phyloP scores from a whole-genome alignment of 2,113 vertebrate genomes.

The Rallus limicola region DNA sequence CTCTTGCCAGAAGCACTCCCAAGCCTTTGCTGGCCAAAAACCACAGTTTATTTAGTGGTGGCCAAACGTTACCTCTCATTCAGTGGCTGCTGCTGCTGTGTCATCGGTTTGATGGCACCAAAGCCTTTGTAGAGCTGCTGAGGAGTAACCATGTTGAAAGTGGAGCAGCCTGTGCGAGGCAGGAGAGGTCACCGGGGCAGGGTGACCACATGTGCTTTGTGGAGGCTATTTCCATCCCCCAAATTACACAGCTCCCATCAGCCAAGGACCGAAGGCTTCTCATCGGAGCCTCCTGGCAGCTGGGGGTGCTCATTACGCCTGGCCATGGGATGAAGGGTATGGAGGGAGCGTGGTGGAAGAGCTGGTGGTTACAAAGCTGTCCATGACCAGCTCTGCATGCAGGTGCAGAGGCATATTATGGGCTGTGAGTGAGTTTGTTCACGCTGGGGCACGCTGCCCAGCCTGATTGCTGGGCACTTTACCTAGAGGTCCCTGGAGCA shows the following conservation, averaged over 20 bases:
- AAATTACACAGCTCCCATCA: slow-evolving; percentile 56
- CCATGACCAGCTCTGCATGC: rapidly evolving
- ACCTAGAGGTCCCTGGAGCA: not conserved
- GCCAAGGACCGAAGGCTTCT: slow-evolving; percentile 24
- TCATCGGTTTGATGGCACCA: slow-evolving; percentile 34
- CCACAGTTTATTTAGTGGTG: not conserved
- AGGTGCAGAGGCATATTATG: rapidly evolving
- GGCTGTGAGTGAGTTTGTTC: not conserved
- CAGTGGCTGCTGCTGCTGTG: not conserved
- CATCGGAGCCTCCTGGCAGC: slow-evolving; percentile 53
- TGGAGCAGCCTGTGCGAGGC: not conserved
- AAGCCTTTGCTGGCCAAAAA: not conserved
- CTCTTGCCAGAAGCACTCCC: not conserved
- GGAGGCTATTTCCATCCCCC: slow-evolving; percentile 65
- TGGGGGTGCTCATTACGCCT: slow-evolving; percentile 12
- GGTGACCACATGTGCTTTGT: slow-evolving; percentile 46
- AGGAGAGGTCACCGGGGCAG: not conserved
- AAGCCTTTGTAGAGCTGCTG: slow-evolving; percentile 10
- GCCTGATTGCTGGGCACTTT: not conserved
- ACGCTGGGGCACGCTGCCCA: not conserved
- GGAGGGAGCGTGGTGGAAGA: not conserved
- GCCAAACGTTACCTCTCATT: slow-evolving; percentile 1
- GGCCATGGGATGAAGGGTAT: not conserved
- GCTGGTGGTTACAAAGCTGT: not conserved
- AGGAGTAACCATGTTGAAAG: not conserved